Evolutionary conservation across 2,888 invertebrate genomes (phyloP), one percentile per base, ranked within the genome.

Genomic region (Seira ritae): DNA sequence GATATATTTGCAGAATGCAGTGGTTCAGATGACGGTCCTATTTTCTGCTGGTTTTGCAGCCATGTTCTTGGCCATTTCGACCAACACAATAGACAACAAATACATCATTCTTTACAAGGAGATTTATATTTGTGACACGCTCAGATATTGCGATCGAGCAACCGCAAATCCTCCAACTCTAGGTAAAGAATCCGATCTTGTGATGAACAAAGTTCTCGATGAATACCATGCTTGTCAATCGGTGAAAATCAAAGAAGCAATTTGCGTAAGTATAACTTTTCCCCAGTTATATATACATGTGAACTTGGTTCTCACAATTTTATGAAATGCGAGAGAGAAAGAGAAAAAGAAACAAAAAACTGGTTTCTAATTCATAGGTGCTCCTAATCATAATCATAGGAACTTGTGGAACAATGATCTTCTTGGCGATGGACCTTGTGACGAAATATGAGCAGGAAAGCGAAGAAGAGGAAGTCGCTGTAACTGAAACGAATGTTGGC

Each of bases 391-490:
- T 70, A 1, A n/a, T 77, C n/a, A 23, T 70, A 62, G 37, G 62
- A 17, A 70, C 46, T 0, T 50, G 77, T 23, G 1, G 42, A 8
- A 17, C 77, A 6, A 69, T 73, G 23, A 73, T 82, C n/a, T 20
- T 77, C 0, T 12, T 68, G 19, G 82, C 82, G 0, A 77, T 82
- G 77, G 82, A 82, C 8, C 72, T 82, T n/a, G 76, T 72, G 0
- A 77, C 82, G 42, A 77, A 72, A n/a, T 82, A 82, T 24, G 73
- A 82, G 22, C 72, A 82, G n/a, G 82, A 71, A 17, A 42, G 10
- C 20, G 73, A 82, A 60, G 71, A 82, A 22, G 77, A 82, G 23
- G 68, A 72, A 15, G 20, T 82, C 15, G 19, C 62, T 15, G 24
- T 75, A 66, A 23, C 66, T 19, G 75, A 70, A 66, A 66, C 55